Conservation (phyloP, 2,888 invertebrate species). For the Conus canariensis region DNA sequence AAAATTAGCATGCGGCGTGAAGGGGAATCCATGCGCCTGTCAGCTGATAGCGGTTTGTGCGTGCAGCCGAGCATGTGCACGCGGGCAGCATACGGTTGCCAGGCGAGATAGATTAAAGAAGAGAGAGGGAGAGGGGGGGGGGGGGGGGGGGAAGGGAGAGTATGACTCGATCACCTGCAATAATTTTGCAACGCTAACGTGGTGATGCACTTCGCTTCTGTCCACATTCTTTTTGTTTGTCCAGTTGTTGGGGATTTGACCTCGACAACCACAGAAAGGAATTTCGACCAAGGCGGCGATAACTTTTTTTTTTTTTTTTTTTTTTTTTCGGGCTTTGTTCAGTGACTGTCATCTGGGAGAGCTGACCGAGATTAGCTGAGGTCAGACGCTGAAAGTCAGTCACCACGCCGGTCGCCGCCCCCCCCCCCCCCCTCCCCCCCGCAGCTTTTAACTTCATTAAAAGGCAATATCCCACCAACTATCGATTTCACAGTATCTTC, state of each 20-base stretch:
- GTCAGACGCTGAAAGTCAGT: too few species aligned
- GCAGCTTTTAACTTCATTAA: not conserved
- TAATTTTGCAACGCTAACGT: not conserved
- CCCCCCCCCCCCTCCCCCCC: too few species aligned
- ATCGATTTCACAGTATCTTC: too few species aligned
- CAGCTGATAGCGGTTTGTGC: conserved; percentile 39
- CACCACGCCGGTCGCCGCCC: not conserved
- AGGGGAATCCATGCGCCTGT: conserved; percentile 46
- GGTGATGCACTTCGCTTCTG: not conserved
- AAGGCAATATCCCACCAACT: too few species aligned
- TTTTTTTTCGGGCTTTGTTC: too few species aligned
- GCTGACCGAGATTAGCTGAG: too few species aligned
- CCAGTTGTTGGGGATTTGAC: not conserved
- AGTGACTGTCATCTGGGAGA: too few species aligned
- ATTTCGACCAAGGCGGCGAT: too few species aligned
- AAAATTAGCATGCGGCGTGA: conserved; percentile 15
- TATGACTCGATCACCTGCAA: not conserved
- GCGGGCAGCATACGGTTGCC: conserved; percentile 16
- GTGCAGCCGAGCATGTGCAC: conserved; percentile 2
- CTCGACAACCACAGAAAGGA: not conserved
- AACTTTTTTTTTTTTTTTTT: too few species aligned
- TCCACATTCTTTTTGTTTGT: not conserved
- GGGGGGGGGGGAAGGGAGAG: too few species aligned
- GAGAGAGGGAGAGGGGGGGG: too few species aligned
- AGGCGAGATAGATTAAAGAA: conserved; percentile 5